Conservation (phyloP, 2,113 vertebrate species). For the Parus major region DNA sequence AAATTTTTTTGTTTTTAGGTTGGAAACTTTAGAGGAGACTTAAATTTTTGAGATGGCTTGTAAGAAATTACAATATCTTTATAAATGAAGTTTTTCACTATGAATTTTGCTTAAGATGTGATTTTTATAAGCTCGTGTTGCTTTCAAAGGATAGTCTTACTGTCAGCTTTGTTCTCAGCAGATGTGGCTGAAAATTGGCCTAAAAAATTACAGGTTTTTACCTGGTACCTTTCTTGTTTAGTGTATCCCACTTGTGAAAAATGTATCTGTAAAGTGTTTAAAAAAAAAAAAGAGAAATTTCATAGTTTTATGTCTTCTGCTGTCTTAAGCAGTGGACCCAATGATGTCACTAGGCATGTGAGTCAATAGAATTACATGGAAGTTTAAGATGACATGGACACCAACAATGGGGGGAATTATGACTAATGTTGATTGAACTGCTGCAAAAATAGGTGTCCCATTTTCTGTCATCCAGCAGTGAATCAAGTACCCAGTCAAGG, state of each 20-base stretch:
- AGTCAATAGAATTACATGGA: background rate
- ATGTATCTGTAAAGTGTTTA: background rate
- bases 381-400: background rate
- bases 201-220: background rate
- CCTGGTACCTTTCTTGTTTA: background rate
- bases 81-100: background rate
- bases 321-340: background rate
- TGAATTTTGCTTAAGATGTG: background rate
- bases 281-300: background rate
- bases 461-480: rapidly evolving
- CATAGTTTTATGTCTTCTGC: background rate
- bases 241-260: background rate
- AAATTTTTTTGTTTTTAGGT: background rate
- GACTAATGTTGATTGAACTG: background rate
- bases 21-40: background rate
- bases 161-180: background rate
- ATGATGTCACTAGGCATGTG: background rate
- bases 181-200: background rate
- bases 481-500: background rate
- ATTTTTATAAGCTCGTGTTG: background rate
- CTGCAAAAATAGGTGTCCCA: background rate
- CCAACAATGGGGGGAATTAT: background rate
- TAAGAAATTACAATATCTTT: background rate
- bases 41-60: background rate
- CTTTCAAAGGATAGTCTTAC: background rate